A percentile compares a stretch with the other conserved stretches of the same genome.
Conservation (phyloP, 2,113 vertebrate species). For the Connochaetes taurinus region DNA sequence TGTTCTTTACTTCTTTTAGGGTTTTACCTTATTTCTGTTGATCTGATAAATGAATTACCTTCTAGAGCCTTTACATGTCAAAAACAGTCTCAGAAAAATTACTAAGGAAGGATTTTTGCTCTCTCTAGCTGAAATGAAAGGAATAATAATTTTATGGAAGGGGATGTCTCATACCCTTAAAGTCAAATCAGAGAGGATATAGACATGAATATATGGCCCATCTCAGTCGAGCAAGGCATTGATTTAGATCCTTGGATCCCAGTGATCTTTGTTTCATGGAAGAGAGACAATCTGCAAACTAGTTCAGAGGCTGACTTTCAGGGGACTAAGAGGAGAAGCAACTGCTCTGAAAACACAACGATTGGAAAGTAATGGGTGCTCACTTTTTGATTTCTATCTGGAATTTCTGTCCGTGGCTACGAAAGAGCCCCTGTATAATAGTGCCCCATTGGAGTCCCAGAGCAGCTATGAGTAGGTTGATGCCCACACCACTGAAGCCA, state of each 20-base stretch:
- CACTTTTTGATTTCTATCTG: conserved; percentile 81
- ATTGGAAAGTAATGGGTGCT: not conserved
- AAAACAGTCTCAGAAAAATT: not conserved
- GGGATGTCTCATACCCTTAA: not conserved
- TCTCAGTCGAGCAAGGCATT: not conserved
- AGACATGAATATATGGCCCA: not conserved
- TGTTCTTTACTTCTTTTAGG: not conserved
- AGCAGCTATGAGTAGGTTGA: conserved; percentile 93
- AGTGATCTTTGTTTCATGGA: not conserved
- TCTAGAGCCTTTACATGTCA: not conserved
- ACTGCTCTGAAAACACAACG: not conserved
- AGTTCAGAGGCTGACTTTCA: not conserved
- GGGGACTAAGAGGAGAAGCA: not conserved
- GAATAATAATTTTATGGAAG: not conserved
- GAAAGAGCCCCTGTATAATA: conserved; percentile 87
- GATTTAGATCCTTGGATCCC: not conserved
- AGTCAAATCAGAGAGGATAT: not conserved
- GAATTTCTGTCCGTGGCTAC: conserved; percentile 75
- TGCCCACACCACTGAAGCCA: conserved; percentile 92
- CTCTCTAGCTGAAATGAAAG: not conserved
- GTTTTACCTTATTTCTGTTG: not conserved
- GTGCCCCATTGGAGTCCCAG: conserved; percentile 95
- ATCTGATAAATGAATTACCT: not conserved
- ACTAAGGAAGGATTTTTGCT: not conserved
- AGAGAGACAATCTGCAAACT: not conserved